These are phyloP conservation scores for Cephus pulcher DNA, from an alignment of 2,888 invertebrate genomes.

Conservation along the genomic window DNA sequence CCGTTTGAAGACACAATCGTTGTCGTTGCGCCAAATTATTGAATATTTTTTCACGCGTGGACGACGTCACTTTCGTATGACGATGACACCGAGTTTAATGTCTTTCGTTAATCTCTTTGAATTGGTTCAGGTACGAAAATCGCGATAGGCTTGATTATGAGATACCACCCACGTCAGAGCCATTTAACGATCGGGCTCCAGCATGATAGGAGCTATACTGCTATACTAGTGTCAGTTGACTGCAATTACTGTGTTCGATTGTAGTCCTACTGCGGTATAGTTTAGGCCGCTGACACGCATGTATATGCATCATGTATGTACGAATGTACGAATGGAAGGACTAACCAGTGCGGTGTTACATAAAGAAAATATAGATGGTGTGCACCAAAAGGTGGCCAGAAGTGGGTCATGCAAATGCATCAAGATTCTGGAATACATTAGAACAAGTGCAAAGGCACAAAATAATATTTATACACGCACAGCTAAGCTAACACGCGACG, in stretches of 20 bases:
- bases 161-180: neutral
- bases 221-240: neutral
- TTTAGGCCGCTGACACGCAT: neutral
- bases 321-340: too few species aligned
- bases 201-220: neutral
- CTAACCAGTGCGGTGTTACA: neutral
- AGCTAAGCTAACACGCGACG: neutral
- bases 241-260: neutral
- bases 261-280: neutral
- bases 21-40: neutral
- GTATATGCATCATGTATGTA: too few species aligned
- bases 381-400: neutral
- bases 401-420: neutral
- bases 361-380: neutral
- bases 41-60: neutral
- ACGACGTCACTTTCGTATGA: neutral
- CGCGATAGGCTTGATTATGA: neutral
- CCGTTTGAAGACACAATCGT: neutral
- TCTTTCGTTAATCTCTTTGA: neutral
- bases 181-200: neutral
- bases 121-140: neutral
- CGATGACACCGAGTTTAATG: neutral
- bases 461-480: neutral
- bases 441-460: neutral
- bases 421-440: neutral